Evolutionary conservation across 2,797 vertebrate species (phyloP).

Genomic region (Chrosomus eos): DNA sequence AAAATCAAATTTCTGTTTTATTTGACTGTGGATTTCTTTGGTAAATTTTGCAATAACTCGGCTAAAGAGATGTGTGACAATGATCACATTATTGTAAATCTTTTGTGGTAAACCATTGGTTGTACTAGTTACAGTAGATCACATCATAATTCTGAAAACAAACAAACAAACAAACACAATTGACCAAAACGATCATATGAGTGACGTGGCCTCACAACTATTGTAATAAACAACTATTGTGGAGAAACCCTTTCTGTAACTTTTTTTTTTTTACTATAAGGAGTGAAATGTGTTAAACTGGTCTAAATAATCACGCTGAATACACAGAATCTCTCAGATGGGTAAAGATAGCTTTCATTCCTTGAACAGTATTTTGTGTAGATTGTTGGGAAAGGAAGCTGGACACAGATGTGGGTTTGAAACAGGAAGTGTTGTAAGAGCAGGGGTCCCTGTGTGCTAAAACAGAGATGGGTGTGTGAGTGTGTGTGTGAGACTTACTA

Average conservation of each 20-base stretch:
- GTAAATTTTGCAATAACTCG: neutral
- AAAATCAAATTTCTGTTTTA: neutral
- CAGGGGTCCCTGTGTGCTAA: conserved; percentile 16
- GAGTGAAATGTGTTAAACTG: neutral
- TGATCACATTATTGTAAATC: neutral
- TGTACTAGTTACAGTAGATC: neutral
- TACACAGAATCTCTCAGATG: neutral
- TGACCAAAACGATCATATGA: neutral
- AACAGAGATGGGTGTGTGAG: conserved; percentile 17
- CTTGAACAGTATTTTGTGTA: neutral
- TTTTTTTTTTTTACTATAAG: neutral
- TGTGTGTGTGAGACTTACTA: neutral
- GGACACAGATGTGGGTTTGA: conserved; percentile 30
- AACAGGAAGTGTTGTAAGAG: conserved; percentile 58
- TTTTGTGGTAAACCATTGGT: neutral
- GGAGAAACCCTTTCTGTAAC: neutral
- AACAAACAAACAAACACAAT: neutral
- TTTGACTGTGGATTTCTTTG: neutral
- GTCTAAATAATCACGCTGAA: neutral
- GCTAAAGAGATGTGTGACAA: neutral
- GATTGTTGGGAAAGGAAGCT: conserved; percentile 34
- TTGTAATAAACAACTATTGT: neutral
- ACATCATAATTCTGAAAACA: neutral
- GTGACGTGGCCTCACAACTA: neutral
- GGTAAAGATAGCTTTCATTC: neutral